phyloP scores from a whole-genome alignment of 1,140 invertebrate genomes.

The Prorops nasuta region DNA sequence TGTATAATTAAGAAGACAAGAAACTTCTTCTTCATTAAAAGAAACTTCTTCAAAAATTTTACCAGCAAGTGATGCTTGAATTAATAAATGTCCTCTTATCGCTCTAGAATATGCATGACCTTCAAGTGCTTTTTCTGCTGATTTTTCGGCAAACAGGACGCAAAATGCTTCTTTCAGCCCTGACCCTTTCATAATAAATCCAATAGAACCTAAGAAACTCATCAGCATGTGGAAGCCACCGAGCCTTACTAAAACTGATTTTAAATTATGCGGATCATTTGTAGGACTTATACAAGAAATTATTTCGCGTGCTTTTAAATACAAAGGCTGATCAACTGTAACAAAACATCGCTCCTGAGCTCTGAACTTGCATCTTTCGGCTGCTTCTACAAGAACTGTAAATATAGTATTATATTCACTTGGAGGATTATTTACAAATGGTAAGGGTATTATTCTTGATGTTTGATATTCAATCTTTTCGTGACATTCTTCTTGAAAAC shows the following conservation, averaged over 20 bases:
- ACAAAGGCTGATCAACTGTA: constrained; percentile 32
- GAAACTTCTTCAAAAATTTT: not conserved
- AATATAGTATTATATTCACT: constrained; percentile 21
- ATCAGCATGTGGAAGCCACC: not conserved
- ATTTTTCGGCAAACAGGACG: not conserved
- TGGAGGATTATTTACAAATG: constrained; percentile 19
- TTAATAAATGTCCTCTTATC: not conserved
- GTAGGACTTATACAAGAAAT: constrained; percentile 16
- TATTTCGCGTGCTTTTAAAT: constrained; percentile 19
- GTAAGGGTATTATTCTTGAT: not conserved
- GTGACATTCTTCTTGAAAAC: not conserved
- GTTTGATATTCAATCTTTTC: not conserved
- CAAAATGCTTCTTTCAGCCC: not conserved
- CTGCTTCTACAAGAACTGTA: constrained; percentile 15
- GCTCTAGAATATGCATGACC: not conserved
- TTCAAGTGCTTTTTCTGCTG: not conserved
- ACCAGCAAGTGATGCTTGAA: not conserved
- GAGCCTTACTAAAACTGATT: constrained; percentile 28
- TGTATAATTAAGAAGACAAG: too few species aligned
- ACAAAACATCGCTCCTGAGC: too few species aligned
- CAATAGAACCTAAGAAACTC: not conserved
- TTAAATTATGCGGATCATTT: constrained; percentile 29
- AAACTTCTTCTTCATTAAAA: not conserved
- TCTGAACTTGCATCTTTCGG: too few species aligned
- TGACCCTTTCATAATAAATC: not conserved